Evolutionary conservation across 2,113 vertebrate genomes (phyloP).

Genomic region (Scatophagus argus): DNA sequence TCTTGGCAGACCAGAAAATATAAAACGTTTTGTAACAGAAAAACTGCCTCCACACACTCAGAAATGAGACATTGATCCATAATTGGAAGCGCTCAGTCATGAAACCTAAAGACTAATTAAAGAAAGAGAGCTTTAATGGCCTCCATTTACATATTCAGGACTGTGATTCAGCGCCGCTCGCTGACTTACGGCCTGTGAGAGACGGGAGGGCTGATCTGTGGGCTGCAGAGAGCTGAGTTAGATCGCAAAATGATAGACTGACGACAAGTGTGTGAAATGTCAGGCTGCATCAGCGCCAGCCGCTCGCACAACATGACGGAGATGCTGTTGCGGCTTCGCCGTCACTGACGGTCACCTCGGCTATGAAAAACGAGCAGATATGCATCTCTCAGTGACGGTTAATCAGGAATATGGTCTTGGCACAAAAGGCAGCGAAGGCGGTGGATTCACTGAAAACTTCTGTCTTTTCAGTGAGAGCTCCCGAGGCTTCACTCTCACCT

Average conservation of each 20-base stretch:
- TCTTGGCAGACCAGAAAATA: slow-evolving; percentile 66
- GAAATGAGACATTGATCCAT: slow-evolving; percentile 85
- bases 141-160: slow-evolving; percentile 77
- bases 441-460: background rate
- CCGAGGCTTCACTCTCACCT: slow-evolving; percentile 6
- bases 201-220: slow-evolving; percentile 47
- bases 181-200: slow-evolving; percentile 47
- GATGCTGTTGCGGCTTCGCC: background rate
- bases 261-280: slow-evolving; percentile 30
- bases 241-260: slow-evolving; percentile 49
- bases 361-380: background rate
- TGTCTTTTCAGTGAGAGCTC: slow-evolving; percentile 26
- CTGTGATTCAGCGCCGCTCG: slow-evolving; percentile 53
- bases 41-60: slow-evolving; percentile 60
- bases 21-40: slow-evolving; percentile 69
- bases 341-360: background rate
- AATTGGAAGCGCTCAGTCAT: slow-evolving; percentile 83
- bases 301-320: background rate
- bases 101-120: slow-evolving; percentile 85
- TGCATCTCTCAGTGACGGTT: background rate
- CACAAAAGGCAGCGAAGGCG: background rate
- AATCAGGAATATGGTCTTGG: slow-evolving; percentile 1
- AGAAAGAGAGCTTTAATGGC: slow-evolving; percentile 81
- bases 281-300: slow-evolving; percentile 20
- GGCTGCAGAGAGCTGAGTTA: slow-evolving; percentile 33